Evolutionary conservation across 2,888 invertebrate species (phyloP).

Genomic region (Pheosia tremula): DNA sequence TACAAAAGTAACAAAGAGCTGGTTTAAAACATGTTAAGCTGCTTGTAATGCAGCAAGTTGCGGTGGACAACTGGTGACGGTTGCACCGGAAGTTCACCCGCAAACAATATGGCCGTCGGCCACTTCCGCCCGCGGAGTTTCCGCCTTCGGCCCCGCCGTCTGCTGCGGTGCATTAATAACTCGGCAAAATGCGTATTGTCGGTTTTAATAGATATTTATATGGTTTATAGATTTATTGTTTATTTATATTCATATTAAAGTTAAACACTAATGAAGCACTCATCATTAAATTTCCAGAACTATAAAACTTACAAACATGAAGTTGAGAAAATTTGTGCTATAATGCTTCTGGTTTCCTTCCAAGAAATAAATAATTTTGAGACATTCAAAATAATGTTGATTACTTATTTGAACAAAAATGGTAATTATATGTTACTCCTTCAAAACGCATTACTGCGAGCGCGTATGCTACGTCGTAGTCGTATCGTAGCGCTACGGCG

Average conservation of each 20-base stretch:
- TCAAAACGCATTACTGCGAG: slow-evolving; percentile 8
- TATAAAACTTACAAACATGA: too few species aligned
- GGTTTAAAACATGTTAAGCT: slow-evolving; percentile 48
- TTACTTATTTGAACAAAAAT: too few species aligned
- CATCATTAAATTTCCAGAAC: too few species aligned
- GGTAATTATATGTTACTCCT: not conserved
- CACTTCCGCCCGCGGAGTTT: slow-evolving; percentile 61
- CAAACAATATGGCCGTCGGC: slow-evolving; percentile 73
- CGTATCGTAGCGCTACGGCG: slow-evolving; percentile 19
- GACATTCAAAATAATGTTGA: too few species aligned
- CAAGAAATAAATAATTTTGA: not conserved
- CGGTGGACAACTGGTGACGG: slow-evolving; percentile 51
- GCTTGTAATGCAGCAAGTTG: slow-evolving; percentile 45
- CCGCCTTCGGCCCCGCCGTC: slow-evolving; percentile 38
- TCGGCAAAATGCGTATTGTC: slow-evolving; percentile 43
- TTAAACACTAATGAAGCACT: too few species aligned
- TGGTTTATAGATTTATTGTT: not conserved
- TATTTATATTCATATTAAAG: too few species aligned
- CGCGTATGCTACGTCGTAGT: slow-evolving; percentile 20
- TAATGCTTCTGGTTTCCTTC: too few species aligned
- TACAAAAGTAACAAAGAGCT: slow-evolving; percentile 26
- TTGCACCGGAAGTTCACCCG: slow-evolving; percentile 63
- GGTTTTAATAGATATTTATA: not conserved
- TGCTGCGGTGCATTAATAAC: slow-evolving; percentile 42
- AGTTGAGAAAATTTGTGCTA: too few species aligned